Evolutionary conservation across 2,888 invertebrate genomes (phyloP).

Genomic region (Andrena bicolor): DNA sequence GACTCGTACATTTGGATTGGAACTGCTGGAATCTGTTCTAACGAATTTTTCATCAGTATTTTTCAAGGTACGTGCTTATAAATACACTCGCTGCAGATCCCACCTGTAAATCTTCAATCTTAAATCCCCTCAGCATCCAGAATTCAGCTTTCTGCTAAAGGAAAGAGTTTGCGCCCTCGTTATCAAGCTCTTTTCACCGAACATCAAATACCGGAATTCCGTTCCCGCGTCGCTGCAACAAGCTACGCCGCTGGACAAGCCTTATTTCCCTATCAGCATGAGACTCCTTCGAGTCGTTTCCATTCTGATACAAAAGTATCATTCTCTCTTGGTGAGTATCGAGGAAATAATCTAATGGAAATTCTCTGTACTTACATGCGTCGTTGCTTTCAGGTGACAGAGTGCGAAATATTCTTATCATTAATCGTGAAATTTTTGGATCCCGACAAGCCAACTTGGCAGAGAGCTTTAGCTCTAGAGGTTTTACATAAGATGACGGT

Average conservation of each 20-base stretch:
- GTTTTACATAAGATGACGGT: constrained; percentile 97
- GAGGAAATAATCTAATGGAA: not conserved
- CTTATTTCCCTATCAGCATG: constrained; percentile 99
- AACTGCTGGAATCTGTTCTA: constrained; percentile 96
- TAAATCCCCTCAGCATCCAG: constrained; percentile 90
- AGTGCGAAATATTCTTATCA: constrained; percentile 99
- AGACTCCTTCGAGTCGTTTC: constrained; percentile 96
- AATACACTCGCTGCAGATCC: constrained; percentile 6
- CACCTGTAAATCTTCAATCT: constrained; percentile 16
- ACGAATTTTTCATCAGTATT: constrained; percentile 94
- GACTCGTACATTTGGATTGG: constrained; percentile 98
- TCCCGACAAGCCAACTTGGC: constrained; percentile 98
- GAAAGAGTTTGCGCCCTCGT: constrained; percentile 99
- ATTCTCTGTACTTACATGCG: not conserved
- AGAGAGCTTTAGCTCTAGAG: constrained; percentile 97
- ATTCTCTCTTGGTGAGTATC: constrained; percentile 91
- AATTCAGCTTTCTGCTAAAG: constrained; percentile 97
- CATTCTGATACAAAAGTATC: constrained; percentile 96
- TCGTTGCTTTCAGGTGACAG: constrained; percentile 90
- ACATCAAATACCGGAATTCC: constrained; percentile 95
- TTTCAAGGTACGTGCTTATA: constrained; percentile 88
- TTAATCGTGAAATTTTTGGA: constrained; percentile 98
- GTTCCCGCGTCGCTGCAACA: constrained; percentile 88
- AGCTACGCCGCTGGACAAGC: constrained; percentile 92
- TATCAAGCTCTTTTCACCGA: constrained; percentile 99